Conservation (phyloP, 2,888 invertebrate species). For the Hecatera dysodea region DNA sequence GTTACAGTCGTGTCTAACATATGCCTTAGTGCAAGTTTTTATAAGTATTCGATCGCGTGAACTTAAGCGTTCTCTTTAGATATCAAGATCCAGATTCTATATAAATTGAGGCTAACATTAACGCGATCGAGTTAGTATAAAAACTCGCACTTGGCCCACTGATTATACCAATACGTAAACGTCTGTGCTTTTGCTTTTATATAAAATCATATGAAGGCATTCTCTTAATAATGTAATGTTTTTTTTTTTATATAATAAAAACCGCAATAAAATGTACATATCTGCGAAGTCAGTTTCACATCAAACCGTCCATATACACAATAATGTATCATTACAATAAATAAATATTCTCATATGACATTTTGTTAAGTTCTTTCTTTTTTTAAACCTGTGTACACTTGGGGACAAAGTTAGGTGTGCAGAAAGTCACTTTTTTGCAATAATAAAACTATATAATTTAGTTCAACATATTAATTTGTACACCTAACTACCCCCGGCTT, state of each 20-base stretch:
- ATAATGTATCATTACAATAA: conserved; percentile 62
- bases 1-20: no score
- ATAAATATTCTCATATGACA: conserved; percentile 67
- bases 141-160: no score
- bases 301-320: conserved; percentile 66
- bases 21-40: no score
- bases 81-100: no score
- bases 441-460: not conserved
- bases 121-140: no score
- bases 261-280: conserved; percentile 53
- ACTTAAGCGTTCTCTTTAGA: no score
- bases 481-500: not conserved
- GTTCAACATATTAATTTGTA: not conserved
- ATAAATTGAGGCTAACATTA: no score
- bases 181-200: conserved; percentile 29
- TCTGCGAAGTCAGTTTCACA: conserved; percentile 58
- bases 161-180: conserved; percentile 18
- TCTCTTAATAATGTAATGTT: conserved; percentile 34
- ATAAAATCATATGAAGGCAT: conserved; percentile 33
- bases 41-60: no score
- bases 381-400: conserved; percentile 41
- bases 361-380: conserved; percentile 53
- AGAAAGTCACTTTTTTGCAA: not conserved
- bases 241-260: conserved; percentile 27
- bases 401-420: not conserved